Evolutionary conservation across 1,140 invertebrate genomes (phyloP), one percentile per base, ranked within the genome.

Genomic region (Aphis gossypii): DNA sequence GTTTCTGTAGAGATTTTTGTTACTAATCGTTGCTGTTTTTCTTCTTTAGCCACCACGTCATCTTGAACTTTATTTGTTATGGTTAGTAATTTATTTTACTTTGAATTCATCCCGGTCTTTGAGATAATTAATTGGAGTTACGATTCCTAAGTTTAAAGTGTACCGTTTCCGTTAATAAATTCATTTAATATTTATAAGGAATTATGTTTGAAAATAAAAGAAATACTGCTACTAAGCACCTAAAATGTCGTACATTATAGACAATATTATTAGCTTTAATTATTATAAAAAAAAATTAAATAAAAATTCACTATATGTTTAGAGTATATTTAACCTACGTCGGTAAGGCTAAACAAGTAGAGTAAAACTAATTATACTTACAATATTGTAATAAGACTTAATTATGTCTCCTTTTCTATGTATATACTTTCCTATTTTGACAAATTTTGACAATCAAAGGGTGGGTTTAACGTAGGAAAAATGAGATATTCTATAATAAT

Each of bases 1-100:
- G 46, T 48, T 88, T 88, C 11, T 35, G n/a, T n/a, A 18, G 84
- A 87, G n/a, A 88, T 51, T 88, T 88, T n/a, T 35, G 30, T 51
- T 88, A 88, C 25, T 51, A 88, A 88, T 88, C 46, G 46, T 51
- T 51, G 25, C 46, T 35, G 86, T 35, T n/a, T 88, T 88, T 51
- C 41, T 88, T 51, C 25, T 51, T 48, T 88, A 48, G 46, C 30
- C n/a, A 21, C 86, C 18, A 21, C 46, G 30, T 88, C 38, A 35
- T 88, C 38, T 35, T 51, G 25, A 51, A 35, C 86, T 48, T 88
- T 88, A 88, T n/a, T 88, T 51, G 30, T 88, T 51, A 88, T 88
- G 46, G 46, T 88, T 88, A 18, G 86, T 88, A 88, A 88, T 88
- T 51, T 51, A 88, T 88, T 88, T 48, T 88, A 51, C 46, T 18